These are phyloP conservation scores for Gambusia holbrooki DNA, from an alignment of 2,113 vertebrate genomes.

Conservation along the genomic window DNA sequence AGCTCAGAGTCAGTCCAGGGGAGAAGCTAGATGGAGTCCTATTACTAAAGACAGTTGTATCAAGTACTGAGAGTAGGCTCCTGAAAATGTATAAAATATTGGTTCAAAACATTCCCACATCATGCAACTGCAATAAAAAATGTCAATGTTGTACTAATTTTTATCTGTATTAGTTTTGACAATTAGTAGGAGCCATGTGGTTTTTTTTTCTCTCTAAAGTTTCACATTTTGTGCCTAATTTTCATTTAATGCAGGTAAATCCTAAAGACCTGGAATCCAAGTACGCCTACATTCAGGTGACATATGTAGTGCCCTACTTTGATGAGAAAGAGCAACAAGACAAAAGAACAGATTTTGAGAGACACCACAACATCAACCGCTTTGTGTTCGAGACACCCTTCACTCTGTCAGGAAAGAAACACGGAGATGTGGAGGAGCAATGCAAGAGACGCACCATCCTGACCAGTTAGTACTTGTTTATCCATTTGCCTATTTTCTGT, in stretches of 20 bases:
- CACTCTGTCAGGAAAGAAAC: constrained; percentile 94
- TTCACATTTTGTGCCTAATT: neutral
- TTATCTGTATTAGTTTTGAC: neutral
- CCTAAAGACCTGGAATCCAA: constrained; percentile 95
- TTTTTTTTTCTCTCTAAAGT: no score
- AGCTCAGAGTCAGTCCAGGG: no score
- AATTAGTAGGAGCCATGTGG: neutral
- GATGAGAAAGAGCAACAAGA: constrained; percentile 94
- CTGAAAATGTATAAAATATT: no score
- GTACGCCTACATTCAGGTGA: constrained; percentile 98
- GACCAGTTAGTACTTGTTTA: constrained; percentile 82
- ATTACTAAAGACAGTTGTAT: no score
- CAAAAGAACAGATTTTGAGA: constrained; percentile 93
- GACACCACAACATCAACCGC: constrained; percentile 94
- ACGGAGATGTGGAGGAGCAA: constrained; percentile 95
- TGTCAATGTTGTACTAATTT: neutral
- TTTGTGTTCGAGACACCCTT: constrained; percentile 98
- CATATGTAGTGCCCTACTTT: constrained; percentile 93
- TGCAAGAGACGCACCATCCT: constrained; percentile 95
- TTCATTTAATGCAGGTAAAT: constrained; percentile 85
- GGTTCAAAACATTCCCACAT: neutral
- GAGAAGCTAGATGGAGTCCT: no score
- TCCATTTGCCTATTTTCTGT: neutral
- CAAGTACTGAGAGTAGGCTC: no score
- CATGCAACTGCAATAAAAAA: neutral